Evolutionary conservation across 2,797 vertebrate genomes (phyloP).

Genomic region (Dallia pectoralis): DNA sequence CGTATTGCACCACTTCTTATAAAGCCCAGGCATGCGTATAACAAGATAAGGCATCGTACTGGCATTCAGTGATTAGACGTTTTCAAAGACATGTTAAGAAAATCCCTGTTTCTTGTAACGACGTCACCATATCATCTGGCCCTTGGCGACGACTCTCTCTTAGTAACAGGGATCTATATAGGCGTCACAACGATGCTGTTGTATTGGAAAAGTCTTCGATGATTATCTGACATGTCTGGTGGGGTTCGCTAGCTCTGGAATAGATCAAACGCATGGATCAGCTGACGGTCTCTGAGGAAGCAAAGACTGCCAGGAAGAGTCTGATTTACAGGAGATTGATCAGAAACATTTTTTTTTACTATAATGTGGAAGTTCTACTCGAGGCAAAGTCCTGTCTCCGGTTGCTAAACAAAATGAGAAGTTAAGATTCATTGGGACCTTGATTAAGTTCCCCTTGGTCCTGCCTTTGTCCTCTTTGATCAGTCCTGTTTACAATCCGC

Average conservation of each 20-base stretch:
- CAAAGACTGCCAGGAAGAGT: too few relatives aligned
- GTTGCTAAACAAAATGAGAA: neutral
- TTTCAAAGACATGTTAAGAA: neutral
- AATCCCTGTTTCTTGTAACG: neutral
- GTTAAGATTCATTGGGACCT: neutral
- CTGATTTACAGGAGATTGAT: neutral
- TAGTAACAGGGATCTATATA: neutral
- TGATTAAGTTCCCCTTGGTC: neutral
- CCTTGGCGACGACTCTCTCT: neutral
- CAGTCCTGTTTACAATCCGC: conserved; percentile 3
- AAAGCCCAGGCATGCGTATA: neutral
- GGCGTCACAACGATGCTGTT: too few relatives aligned
- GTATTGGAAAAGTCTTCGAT: too few relatives aligned
- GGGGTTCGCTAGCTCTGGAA: too few relatives aligned
- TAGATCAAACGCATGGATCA: too few relatives aligned
- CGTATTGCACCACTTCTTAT: neutral
- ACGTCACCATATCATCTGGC: neutral
- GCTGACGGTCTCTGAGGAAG: too few relatives aligned
- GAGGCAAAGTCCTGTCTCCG: conserved; percentile 9
- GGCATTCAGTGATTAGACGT: neutral
- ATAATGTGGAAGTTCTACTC: neutral
- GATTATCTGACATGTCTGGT: too few relatives aligned
- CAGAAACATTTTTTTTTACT: conserved; percentile 6
- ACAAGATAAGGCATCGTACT: neutral
- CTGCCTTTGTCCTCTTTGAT: neutral